phyloP scores from a whole-genome alignment of 1,140 invertebrate species.

The Nebria ingens region DNA sequence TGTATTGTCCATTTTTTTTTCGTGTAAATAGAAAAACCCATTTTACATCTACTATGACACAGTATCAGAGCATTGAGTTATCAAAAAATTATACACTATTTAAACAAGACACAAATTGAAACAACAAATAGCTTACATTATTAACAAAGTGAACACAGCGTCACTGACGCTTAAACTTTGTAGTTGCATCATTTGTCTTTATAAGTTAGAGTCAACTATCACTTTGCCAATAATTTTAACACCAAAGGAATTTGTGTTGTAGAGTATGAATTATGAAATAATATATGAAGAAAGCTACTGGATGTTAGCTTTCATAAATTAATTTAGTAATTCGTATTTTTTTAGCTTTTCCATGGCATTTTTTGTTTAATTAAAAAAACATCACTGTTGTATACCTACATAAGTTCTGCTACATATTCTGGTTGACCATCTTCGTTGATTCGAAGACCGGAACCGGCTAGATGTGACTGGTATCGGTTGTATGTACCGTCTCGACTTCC shows the following conservation, averaged over 20 bases:
- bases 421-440: conserved; percentile 55
- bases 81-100: not conserved
- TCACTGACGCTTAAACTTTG: no score
- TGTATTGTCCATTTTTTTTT: not conserved
- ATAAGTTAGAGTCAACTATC: no score
- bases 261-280: not conserved
- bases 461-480: conserved; percentile 19
- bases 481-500: conserved; percentile 20
- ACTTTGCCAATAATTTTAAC: no score
- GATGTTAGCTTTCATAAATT: not conserved
- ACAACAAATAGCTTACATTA: not conserved
- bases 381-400: conserved; percentile 36
- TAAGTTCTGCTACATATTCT: conserved; percentile 56
- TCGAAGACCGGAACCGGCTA: conserved; percentile 36
- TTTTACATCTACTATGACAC: not conserved
- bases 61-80: not conserved
- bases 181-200: no score
- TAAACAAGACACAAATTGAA: not conserved
- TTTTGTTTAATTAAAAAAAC: no score
- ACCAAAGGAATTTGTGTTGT: no score
- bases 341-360: conserved; percentile 10
- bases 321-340: conserved; percentile 12
- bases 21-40: not conserved
- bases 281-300: not conserved
- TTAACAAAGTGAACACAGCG: not conserved